phyloP scores from a whole-genome alignment of 2,113 vertebrate genomes.

The Eleginops maclovinus region DNA sequence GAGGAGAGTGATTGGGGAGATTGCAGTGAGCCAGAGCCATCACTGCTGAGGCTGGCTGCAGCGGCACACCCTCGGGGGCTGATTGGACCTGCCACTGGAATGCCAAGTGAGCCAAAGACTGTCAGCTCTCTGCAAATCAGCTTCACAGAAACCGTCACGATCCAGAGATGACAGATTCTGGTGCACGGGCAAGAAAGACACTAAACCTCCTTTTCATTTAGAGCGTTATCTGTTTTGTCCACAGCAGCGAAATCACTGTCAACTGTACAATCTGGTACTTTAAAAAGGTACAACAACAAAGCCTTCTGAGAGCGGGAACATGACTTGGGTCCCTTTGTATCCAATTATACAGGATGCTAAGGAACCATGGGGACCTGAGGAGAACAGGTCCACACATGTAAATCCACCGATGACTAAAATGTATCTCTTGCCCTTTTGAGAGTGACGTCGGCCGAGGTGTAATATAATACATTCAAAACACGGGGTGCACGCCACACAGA shows the following conservation, averaged over 20 bases:
- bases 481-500: not conserved
- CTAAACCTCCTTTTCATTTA: constrained; percentile 14
- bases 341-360: constrained; percentile 59
- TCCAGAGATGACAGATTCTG: not conserved
- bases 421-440: constrained; percentile 21
- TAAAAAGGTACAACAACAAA: constrained; percentile 47
- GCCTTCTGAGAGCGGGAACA: constrained; percentile 46
- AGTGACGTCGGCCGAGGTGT: not conserved
- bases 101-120: constrained; percentile 51
- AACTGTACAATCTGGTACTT: constrained; percentile 25
- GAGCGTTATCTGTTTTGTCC: not conserved
- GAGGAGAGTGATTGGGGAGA: constrained; percentile 65
- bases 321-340: constrained; percentile 49
- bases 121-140: constrained; percentile 36
- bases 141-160: not conserved
- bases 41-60: constrained; percentile 50
- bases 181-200: not conserved
- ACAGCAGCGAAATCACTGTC: constrained; percentile 7
- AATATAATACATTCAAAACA: not conserved
- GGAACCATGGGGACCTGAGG: constrained; percentile 35
- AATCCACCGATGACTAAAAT: constrained; percentile 34
- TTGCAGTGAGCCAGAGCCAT: constrained; percentile 49
- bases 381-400: constrained; percentile 63
- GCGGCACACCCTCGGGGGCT: constrained; percentile 38
- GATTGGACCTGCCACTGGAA: constrained; percentile 59